Percentiles rank a stretch among this genome's conserved stretches.
Evolutionary conservation across 2,888 invertebrate species (phyloP).

Genomic region (Phoenoteleia sp.): DNA sequence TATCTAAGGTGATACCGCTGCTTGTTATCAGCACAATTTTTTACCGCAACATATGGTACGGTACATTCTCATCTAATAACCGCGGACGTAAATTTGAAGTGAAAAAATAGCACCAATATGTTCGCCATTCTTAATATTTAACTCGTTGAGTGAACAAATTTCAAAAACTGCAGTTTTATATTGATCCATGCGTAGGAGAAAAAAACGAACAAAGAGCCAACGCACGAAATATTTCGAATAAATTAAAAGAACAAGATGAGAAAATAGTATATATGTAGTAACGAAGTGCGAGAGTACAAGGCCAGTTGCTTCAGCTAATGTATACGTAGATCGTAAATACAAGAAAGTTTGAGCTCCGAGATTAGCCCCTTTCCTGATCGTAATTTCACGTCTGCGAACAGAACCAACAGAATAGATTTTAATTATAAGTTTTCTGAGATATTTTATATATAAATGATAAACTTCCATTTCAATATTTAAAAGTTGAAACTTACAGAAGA

Average conservation of each 20-base stretch:
- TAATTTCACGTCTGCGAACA: slow-evolving; percentile 58
- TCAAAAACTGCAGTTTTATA: too few relatives aligned
- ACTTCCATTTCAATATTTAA: slow-evolving; percentile 61
- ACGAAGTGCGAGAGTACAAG: slow-evolving; percentile 13
- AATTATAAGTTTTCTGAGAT: slow-evolving; percentile 64
- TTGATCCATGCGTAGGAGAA: too few relatives aligned
- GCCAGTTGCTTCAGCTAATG: slow-evolving; percentile 43
- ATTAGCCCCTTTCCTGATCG: slow-evolving; percentile 63
- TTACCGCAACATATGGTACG: too few relatives aligned
- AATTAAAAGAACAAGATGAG: too few relatives aligned
- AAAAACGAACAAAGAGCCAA: too few relatives aligned
- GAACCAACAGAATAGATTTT: slow-evolving; percentile 62
- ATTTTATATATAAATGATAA: slow-evolving; percentile 65
- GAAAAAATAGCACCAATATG: too few relatives aligned
- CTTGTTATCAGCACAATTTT: slow-evolving; percentile 8
- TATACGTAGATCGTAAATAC: slow-evolving; percentile 60
- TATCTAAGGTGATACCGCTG: slow-evolving; percentile 2
- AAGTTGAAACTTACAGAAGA: slow-evolving; percentile 41
- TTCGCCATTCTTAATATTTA: too few relatives aligned
- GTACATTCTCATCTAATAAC: too few relatives aligned
- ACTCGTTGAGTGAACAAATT: too few relatives aligned
- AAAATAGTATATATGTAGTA: slow-evolving; percentile 6
- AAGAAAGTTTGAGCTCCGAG: slow-evolving; percentile 55
- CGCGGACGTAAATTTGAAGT: too few relatives aligned
- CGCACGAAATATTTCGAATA: too few relatives aligned